Conservation (phyloP, 2,113 vertebrate species). For the Rostratula benghalensis region DNA sequence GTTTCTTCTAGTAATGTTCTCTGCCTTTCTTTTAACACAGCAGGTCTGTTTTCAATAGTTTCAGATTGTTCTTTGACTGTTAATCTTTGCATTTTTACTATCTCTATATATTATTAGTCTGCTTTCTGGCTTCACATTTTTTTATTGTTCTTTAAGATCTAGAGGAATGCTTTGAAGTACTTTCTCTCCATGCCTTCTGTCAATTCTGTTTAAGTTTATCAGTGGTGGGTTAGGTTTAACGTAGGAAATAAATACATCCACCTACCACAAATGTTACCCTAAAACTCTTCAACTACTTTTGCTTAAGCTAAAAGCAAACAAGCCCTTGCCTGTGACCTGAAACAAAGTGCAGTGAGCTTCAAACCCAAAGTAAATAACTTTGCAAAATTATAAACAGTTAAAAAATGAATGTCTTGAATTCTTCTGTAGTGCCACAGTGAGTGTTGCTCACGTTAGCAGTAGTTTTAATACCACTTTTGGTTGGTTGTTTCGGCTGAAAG, state of each 20-base stretch:
- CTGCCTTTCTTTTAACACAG: background rate
- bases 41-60: constrained; percentile 23
- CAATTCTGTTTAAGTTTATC: constrained; percentile 13
- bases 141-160: constrained; percentile 5
- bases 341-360: background rate
- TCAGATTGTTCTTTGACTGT: background rate
- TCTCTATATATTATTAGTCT: background rate
- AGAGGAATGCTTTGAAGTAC: constrained; percentile 37
- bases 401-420: background rate
- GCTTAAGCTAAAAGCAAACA: background rate
- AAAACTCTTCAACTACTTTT: background rate
- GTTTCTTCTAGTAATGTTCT: background rate
- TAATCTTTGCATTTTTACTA: background rate
- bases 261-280: background rate
- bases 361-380: background rate
- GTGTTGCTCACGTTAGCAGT: background rate
- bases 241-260: background rate
- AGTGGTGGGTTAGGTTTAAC: background rate
- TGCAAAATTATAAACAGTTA: background rate
- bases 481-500: background rate
- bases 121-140: background rate
- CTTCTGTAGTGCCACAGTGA: background rate
- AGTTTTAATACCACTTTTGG: background rate
- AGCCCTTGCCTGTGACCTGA: background rate
- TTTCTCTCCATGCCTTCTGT: constrained; percentile 12